Percentiles rank a stretch among this genome's conserved stretches.
Evolutionary conservation across 2,797 vertebrate species (phyloP).

Genomic region (Diplodus sargus): DNA sequence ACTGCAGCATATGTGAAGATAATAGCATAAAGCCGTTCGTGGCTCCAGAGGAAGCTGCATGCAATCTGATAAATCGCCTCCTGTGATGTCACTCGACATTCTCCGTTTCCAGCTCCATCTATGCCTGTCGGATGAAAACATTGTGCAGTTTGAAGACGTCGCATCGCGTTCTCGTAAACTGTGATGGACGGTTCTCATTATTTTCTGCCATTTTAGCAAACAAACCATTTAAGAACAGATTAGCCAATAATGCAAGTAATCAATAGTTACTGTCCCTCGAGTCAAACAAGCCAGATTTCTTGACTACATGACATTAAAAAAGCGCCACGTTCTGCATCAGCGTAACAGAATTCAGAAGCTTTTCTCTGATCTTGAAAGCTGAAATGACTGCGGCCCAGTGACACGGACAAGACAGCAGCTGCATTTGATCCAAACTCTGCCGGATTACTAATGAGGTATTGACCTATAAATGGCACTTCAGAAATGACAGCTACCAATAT

Average conservation of each 20-base stretch:
- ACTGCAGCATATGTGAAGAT: no score
- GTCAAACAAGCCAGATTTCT: not conserved
- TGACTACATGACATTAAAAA: not conserved
- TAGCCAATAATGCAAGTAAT: not conserved
- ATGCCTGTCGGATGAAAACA: not conserved
- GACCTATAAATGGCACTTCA: conserved; percentile 81
- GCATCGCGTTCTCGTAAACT: not conserved
- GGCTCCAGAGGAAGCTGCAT: no score
- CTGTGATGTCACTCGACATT: no score
- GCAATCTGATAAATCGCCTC: no score
- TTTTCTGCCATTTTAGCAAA: not conserved
- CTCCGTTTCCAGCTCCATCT: no score
- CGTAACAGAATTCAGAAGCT: conserved; percentile 2
- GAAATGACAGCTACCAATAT: conserved; percentile 77
- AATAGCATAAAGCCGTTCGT: no score
- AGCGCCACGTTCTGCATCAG: not conserved
- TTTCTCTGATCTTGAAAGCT: conserved; percentile 41
- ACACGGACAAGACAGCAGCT: conserved; percentile 52
- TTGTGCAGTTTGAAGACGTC: no score
- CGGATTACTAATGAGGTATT: conserved; percentile 79
- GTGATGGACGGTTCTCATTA: not conserved
- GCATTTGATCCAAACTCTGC: conserved; percentile 63
- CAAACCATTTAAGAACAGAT: not conserved
- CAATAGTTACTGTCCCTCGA: not conserved
- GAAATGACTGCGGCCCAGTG: conserved; percentile 37